Conservation (phyloP, 2,888 invertebrate genomes). For the Drosophila lacicola region DNA sequence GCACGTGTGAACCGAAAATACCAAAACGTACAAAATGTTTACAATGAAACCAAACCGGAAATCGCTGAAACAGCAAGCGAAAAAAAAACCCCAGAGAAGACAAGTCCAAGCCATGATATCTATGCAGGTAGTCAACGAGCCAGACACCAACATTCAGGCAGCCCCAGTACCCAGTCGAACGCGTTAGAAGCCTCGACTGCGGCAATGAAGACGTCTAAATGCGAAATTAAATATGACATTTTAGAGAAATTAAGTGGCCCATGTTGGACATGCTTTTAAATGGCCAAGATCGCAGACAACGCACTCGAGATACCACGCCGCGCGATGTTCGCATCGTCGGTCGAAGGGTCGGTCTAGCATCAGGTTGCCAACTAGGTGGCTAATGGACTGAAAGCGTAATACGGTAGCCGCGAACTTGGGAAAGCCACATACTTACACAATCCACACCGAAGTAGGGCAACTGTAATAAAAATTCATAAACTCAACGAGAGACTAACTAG, state of each 20-base stretch:
- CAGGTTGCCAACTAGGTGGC: conserved; percentile 38
- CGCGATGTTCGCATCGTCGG: not conserved
- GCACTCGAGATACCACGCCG: conserved; percentile 13
- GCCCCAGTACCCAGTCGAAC: conserved; percentile 7
- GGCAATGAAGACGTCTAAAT: conserved; percentile 77
- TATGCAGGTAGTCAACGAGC: conserved; percentile 56
- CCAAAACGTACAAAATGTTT: conserved; percentile 73
- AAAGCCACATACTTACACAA: conserved; percentile 44
- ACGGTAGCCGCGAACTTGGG: conserved; percentile 35
- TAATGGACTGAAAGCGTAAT: conserved; percentile 39
- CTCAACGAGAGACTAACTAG: not conserved
- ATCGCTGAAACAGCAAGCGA: conserved; percentile 47
- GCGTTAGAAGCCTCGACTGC: conserved; percentile 44
- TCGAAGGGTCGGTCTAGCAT: conserved; percentile 19
- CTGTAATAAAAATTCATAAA: conserved; percentile 3
- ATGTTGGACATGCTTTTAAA: conserved; percentile 61
- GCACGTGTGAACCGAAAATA: conserved; percentile 82
- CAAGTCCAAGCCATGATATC: conserved; percentile 30
- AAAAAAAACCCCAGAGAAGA: not conserved
- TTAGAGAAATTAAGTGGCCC: conserved; percentile 67
- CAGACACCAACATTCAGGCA: conserved; percentile 26
- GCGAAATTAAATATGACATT: conserved; percentile 76
- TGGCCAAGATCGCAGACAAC: conserved; percentile 48
- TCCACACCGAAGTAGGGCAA: conserved; percentile 8
- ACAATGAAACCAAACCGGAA: conserved; percentile 77